Conservation (phyloP, 1,140 invertebrate genomes). For the Ceratosolen fusciceps region DNA sequence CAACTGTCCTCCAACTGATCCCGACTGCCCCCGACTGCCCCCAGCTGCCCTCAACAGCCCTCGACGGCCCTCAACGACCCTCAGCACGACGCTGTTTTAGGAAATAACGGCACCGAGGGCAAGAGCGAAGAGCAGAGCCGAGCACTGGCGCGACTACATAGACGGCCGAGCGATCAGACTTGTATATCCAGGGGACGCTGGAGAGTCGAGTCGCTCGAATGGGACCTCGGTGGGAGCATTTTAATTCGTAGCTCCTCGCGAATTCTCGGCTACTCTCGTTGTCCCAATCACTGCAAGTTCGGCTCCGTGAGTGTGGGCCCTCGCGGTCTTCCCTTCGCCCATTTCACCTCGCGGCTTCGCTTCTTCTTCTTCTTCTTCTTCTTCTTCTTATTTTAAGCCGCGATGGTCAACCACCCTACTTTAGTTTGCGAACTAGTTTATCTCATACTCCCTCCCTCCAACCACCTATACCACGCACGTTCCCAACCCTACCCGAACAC, state of each 20-base stretch:
- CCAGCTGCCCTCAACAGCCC: neutral
- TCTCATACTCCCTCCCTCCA: no score
- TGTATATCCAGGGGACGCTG: constrained; percentile 20
- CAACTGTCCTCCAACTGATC: no score
- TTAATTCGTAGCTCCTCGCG: neutral
- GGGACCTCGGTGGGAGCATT: neutral
- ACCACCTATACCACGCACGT: no score
- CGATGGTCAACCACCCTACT: no score
- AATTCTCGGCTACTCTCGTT: neutral
- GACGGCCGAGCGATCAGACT: constrained; percentile 66
- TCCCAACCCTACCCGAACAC: no score
- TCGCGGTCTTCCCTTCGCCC: no score
- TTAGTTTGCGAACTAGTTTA: no score
- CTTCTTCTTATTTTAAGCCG: no score
- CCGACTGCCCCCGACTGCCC: neutral
- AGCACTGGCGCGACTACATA: constrained; percentile 36
- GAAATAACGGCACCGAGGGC: constrained; percentile 42
- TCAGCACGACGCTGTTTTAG: neutral
- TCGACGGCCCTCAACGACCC: no score
- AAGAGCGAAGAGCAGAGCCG: neutral
- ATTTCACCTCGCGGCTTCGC: no score
- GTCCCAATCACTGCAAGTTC: neutral
- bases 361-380: no score
- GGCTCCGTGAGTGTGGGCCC: neutral
- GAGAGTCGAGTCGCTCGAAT: neutral